Conservation (phyloP, 2,888 invertebrate species). For the Thecophora atra region DNA sequence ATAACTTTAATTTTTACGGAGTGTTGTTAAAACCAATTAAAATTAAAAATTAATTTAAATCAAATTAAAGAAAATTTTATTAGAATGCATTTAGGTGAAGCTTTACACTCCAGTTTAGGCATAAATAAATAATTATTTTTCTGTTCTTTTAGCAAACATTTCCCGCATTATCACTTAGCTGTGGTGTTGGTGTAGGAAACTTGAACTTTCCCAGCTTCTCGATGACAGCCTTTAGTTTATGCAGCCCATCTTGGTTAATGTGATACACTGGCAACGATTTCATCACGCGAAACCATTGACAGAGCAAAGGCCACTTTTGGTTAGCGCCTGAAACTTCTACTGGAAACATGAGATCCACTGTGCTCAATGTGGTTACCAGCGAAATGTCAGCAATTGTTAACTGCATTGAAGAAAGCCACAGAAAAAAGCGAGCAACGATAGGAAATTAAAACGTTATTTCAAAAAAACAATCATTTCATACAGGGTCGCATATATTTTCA, state of each 20-base stretch:
- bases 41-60: too few relatives aligned
- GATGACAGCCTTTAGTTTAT: slow-evolving; percentile 52
- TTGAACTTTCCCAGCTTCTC: slow-evolving; percentile 57
- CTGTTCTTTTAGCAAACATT: too few relatives aligned
- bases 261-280: slow-evolving; percentile 56
- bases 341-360: slow-evolving; percentile 66
- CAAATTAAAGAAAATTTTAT: too few relatives aligned
- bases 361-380: slow-evolving; percentile 64
- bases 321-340: slow-evolving; percentile 50
- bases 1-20: too few relatives aligned
- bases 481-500: too few relatives aligned
- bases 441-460: neutral
- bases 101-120: too few relatives aligned
- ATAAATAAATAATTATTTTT: neutral
- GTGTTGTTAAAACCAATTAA: too few relatives aligned
- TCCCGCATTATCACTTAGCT: too few relatives aligned
- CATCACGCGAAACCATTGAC: slow-evolving; percentile 58
- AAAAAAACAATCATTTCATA: neutral
- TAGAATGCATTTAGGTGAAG: too few relatives aligned
- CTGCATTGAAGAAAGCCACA: slow-evolving; percentile 47
- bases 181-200: slow-evolving; percentile 45
- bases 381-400: slow-evolving; percentile 67
- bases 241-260: slow-evolving; percentile 56
- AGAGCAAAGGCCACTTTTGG: slow-evolving; percentile 61
- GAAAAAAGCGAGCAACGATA: slow-evolving; percentile 25